phyloP scores from a whole-genome alignment of 1,140 invertebrate species.

The Drosophila ironensis region DNA sequence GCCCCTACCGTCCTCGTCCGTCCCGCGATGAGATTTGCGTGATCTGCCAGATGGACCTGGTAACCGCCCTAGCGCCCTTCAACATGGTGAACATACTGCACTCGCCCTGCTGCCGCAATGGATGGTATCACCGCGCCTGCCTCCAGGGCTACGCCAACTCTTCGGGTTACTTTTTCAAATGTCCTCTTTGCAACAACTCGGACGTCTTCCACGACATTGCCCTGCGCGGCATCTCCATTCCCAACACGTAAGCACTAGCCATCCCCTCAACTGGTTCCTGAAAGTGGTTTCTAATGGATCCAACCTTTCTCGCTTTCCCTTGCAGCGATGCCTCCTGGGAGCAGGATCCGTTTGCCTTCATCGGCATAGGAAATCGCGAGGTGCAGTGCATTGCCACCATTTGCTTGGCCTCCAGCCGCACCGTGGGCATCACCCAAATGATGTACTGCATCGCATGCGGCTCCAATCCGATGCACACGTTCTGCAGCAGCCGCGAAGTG shows the following conservation, averaged over 20 bases:
- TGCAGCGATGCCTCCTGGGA: slow-evolving; percentile 55
- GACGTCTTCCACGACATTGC: slow-evolving; percentile 5
- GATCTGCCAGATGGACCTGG: slow-evolving; percentile 35
- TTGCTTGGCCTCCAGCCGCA: background rate
- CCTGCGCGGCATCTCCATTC: slow-evolving; percentile 39
- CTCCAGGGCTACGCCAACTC: slow-evolving; percentile 50
- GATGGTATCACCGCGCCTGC: slow-evolving; percentile 53
- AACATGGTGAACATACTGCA: slow-evolving; percentile 1
- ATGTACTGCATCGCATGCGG: slow-evolving; percentile 35
- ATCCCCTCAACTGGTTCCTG: too few species aligned
- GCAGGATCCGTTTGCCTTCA: slow-evolving; percentile 17
- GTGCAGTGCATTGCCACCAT: background rate
- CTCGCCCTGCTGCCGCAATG: slow-evolving; percentile 45
- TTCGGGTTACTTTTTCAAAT: slow-evolving; percentile 62
- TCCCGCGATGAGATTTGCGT: background rate
- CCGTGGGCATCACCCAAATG: too few species aligned
- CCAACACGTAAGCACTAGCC: slow-evolving; percentile 25
- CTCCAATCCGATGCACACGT: slow-evolving; percentile 36
- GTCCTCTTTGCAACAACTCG: slow-evolving; percentile 51
- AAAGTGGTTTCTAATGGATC: background rate
- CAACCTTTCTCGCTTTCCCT: background rate
- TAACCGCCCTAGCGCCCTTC: background rate
- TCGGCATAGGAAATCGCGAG: too few species aligned
- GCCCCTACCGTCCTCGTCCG: background rate
- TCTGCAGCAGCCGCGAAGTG: background rate